Base-by-base conservation (phyloP, 2,797 vertebrate species). In the Antrozous pallidus region DNA sequence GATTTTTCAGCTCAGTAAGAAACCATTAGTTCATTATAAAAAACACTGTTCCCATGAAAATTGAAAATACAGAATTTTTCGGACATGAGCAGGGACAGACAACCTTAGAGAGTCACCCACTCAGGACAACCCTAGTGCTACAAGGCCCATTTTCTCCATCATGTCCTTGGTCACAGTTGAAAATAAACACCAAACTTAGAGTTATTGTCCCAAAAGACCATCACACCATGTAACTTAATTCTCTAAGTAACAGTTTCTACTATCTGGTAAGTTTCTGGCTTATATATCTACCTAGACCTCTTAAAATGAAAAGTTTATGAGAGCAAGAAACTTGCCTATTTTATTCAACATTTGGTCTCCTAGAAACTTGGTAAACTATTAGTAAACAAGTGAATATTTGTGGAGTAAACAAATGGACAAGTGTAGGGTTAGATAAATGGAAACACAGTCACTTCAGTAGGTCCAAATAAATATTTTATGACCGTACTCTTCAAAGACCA, bases 1-100 rank as follows among this genome's bases (percentile, higher is more conserved):
- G 33, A 95, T 67, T 93, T 94, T 95, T 92, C 88, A 85, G 49
- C 36, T 92, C 63, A 85, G 58, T 75, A 90, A 51, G 77, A 94
- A 84, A 42, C 49, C n/a, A 75, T 73, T 91, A 93, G 91, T 70
- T 90, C 54, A 71, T 85, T 85, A 95, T 83, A 69, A 90, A 28
- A 93, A 85, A 75, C 40, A 94, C 8, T 58, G 69, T 33, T 90
- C 45, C 83, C 94, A 28, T 88, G 24, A 38, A 96, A 91, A 61
- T 12, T 24, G 71, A 65, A 95, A 95, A 78, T 17, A 79, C 0
- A 36, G 69, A 70, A 49, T 70, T 93, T 58, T 84, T 75, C 63
- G 82, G 82, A 90, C 33, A 79, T 17, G 54, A 84, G 38, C 67
- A 92, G n/a, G 28, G 91, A 74, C 0, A 95, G 36, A 7, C 82